A percentile compares a stretch with the other conserved stretches of the same genome.
These are phyloP conservation scores for Ceratosolen fusciceps DNA, from an alignment of 1,140 invertebrate species.

Conservation along the genomic window DNA sequence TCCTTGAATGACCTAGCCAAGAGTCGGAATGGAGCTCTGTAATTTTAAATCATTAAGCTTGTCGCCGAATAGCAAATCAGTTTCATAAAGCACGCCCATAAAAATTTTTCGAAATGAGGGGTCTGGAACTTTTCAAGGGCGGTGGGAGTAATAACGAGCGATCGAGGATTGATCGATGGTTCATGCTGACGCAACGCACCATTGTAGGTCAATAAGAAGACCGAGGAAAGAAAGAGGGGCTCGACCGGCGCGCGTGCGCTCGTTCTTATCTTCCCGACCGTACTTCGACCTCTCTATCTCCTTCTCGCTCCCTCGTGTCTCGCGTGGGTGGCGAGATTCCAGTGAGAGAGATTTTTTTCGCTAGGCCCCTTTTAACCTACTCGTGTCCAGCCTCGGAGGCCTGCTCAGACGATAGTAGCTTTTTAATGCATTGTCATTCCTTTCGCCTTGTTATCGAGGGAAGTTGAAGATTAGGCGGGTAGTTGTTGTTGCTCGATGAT, in stretches of 20 bases:
- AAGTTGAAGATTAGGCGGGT: not conserved
- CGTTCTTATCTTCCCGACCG: not conserved
- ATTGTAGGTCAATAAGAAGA: constrained; percentile 25
- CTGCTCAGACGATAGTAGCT: no score
- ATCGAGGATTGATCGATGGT: not conserved
- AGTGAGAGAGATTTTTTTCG: not conserved
- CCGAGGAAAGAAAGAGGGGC: constrained; percentile 19
- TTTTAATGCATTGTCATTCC: no score
- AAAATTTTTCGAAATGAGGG: not conserved
- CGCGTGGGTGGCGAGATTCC: not conserved
- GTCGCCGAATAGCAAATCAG: no score
- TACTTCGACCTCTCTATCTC: not conserved
- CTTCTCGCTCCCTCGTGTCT: not conserved
- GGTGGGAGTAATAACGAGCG: not conserved
- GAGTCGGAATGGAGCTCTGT: no score
- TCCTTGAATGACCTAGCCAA: no score
- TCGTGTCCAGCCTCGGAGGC: not conserved
- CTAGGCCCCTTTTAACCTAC: not conserved
- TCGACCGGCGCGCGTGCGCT: constrained; percentile 7
- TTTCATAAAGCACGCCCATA: no score
- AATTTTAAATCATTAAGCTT: no score
- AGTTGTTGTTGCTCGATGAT: not conserved
- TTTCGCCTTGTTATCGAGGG: not conserved
- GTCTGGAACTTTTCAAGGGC: not conserved
- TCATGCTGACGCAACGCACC: not conserved